A percentile compares a stretch with the other conserved stretches of the same genome.
Conservation (phyloP, 1,140 invertebrate species). For the Octopus sinensis region DNA sequence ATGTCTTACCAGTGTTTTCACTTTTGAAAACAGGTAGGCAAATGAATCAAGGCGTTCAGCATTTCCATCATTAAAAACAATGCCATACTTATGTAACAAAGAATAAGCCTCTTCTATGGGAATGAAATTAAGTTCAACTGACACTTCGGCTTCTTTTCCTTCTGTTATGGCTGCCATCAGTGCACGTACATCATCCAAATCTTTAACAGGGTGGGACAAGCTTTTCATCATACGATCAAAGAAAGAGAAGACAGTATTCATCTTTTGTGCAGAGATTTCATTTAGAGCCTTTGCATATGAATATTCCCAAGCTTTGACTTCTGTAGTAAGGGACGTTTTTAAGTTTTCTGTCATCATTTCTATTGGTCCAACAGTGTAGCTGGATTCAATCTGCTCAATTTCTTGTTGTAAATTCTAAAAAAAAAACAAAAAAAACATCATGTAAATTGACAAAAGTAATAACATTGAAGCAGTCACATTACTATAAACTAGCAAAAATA, state of each 20-base stretch:
- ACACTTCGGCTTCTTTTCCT: not conserved
- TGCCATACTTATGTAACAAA: not conserved
- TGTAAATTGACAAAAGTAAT: too few species aligned
- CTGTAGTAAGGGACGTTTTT: not conserved
- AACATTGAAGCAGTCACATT: too few species aligned
- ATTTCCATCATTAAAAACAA: not conserved
- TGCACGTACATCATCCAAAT: not conserved
- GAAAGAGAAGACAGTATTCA: not conserved
- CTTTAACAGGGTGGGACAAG: not conserved
- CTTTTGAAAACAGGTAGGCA: not conserved
- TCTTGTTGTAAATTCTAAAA: not conserved
- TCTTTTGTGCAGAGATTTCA: not conserved
- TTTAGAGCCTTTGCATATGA: not conserved
- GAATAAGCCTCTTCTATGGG: not conserved
- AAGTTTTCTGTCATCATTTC: not conserved
- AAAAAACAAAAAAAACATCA: not conserved
- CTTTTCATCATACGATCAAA: not conserved
- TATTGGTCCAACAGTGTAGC: not conserved
- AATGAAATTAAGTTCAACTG: not conserved
- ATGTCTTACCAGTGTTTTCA: not conserved
- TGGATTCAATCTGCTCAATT: not conserved
- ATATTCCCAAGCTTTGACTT: not conserved
- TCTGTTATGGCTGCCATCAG: not conserved
- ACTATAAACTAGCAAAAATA: too few species aligned
- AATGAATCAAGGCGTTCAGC: not conserved